A percentile compares a stretch with the other conserved stretches of the same genome.
phyloP scores from a whole-genome alignment of 92 coral and sea anemone genomes.

The Plumapathes pennacea region DNA sequence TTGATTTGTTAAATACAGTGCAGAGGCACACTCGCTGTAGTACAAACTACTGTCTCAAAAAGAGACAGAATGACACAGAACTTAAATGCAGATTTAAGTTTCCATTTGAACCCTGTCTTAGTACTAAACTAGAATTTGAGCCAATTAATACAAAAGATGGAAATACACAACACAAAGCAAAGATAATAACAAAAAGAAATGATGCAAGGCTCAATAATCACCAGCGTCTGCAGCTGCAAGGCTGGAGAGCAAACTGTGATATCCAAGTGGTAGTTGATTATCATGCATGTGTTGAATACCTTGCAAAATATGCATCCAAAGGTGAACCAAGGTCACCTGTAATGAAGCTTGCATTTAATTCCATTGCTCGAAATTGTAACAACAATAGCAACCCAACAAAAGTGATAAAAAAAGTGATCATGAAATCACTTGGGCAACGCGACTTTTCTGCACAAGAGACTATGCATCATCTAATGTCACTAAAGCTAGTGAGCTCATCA shows the following conservation, averaged over 20 bases:
- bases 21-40: slow-evolving; percentile 67
- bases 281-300: slow-evolving; percentile 31
- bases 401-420: slow-evolving; percentile 34
- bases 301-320: slow-evolving; percentile 12
- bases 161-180: slow-evolving; percentile 33
- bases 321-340: slow-evolving; percentile 35
- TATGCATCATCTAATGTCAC: slow-evolving; percentile 40
- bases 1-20: slow-evolving; percentile 44
- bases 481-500: slow-evolving; percentile 38
- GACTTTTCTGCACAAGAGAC: slow-evolving; percentile 55
- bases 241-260: slow-evolving; percentile 46
- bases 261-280: slow-evolving; percentile 40
- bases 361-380: slow-evolving; percentile 27
- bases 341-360: slow-evolving; percentile 25
- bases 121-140: slow-evolving; percentile 51
- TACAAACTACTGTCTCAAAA: slow-evolving; percentile 54
- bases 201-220: slow-evolving; percentile 38
- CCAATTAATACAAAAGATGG: slow-evolving; percentile 43
- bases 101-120: slow-evolving; percentile 38
- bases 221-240: slow-evolving; percentile 41
- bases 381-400: slow-evolving; percentile 16
- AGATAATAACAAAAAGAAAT: slow-evolving; percentile 45
- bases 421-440: slow-evolving; percentile 49
- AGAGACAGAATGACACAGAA: slow-evolving; percentile 38
- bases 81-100: slow-evolving; percentile 57